Conservation (phyloP, 2,113 vertebrate species). For the Callochromis pleurospilus region DNA sequence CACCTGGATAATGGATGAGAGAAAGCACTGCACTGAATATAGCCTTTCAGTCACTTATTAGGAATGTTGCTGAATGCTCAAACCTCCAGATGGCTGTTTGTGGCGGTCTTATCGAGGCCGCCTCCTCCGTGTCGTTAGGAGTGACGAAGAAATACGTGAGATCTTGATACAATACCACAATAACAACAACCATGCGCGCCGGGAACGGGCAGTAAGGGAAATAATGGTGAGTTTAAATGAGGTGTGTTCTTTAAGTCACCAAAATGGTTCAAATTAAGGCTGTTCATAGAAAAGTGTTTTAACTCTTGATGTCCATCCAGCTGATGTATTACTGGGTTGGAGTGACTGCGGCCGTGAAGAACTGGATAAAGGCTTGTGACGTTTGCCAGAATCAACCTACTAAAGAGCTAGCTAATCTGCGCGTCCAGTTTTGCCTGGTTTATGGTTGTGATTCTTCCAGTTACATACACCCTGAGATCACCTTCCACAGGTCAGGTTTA, state of each 20-base stretch:
- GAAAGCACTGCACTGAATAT: neutral
- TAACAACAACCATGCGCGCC: conserved; percentile 42
- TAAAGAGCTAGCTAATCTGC: rapidly evolving
- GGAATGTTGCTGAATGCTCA: neutral
- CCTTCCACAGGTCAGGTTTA: conserved; percentile 35
- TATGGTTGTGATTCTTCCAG: conserved; percentile 50
- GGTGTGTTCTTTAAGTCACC: neutral
- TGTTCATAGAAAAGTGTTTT: neutral
- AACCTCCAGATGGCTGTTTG: conserved; percentile 38
- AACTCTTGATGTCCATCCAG: neutral
- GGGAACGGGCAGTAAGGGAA: neutral
- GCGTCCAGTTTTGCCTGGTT: conserved; percentile 33
- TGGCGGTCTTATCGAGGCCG: conserved; percentile 40
- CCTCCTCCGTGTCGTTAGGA: conserved; percentile 49
- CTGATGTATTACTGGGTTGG: conserved; percentile 52
- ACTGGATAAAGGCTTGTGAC: conserved; percentile 25
- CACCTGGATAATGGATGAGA: neutral
- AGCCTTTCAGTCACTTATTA: neutral
- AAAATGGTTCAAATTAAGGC: neutral
- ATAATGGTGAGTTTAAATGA: conserved; percentile 33
- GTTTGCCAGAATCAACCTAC: neutral
- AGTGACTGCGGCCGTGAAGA: conserved; percentile 29
- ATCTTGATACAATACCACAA: conserved; percentile 56
- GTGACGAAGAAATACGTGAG: conserved; percentile 38
- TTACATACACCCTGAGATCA: conserved; percentile 11